Evolutionary conservation across 2,888 invertebrate genomes (phyloP).

Genomic region (Ecliptopera silaceata): DNA sequence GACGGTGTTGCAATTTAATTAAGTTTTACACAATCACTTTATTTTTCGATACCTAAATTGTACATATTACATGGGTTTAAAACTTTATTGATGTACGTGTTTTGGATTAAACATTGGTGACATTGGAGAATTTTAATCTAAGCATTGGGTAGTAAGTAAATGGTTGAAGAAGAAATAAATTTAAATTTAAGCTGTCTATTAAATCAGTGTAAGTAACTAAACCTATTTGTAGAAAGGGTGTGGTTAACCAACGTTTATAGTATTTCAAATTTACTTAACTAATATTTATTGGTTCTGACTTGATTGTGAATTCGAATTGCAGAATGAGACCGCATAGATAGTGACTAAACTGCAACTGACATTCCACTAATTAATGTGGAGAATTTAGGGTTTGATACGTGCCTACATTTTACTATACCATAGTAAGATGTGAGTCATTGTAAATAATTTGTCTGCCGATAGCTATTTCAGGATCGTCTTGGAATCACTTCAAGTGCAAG

Average conservation of each 20-base stretch:
- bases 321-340: constrained; percentile 24
- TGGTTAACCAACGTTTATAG: constrained; percentile 11
- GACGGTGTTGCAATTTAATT: constrained; percentile 9
- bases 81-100: too few relatives aligned
- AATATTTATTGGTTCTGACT: constrained; percentile 21
- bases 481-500: constrained; percentile 63
- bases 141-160: too few relatives aligned
- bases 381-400: background rate
- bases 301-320: constrained; percentile 26
- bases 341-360: constrained; percentile 21
- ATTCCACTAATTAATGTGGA: constrained; percentile 29
- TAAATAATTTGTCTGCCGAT: constrained; percentile 47
- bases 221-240: constrained; percentile 13
- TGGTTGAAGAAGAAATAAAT: too few relatives aligned
- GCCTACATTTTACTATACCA: constrained; percentile 37
- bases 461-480: constrained; percentile 72
- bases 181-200: constrained; percentile 1
- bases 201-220: background rate
- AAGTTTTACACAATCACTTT: background rate
- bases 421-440: constrained; percentile 54
- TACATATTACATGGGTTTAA: too few relatives aligned
- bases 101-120: too few relatives aligned
- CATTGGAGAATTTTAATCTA: too few relatives aligned
- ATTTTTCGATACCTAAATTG: too few relatives aligned
- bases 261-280: constrained; percentile 6